Evolutionary conservation across 2,888 invertebrate genomes (phyloP).

Genomic region (Zaprionus obscuricornis): DNA sequence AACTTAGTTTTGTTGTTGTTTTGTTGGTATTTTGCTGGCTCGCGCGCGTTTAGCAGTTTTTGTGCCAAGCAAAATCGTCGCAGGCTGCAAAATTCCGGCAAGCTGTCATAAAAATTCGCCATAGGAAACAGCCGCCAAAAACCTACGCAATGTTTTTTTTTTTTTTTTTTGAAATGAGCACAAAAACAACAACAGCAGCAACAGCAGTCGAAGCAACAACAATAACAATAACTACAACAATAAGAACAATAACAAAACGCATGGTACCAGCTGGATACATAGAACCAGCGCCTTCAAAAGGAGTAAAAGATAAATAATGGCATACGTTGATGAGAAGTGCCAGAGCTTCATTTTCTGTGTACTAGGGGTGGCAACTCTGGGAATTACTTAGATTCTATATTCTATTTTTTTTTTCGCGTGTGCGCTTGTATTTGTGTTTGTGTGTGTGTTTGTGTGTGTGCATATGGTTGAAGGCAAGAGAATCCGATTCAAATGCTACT

Average conservation of each 20-base stretch:
- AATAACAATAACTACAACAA: slow-evolving; percentile 20
- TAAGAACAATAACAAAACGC: slow-evolving; percentile 23
- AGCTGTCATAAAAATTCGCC: slow-evolving; percentile 74
- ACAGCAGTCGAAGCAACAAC: neutral
- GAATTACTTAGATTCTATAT: slow-evolving; percentile 20
- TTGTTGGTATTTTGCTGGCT: slow-evolving; percentile 18
- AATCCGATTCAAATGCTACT: slow-evolving; percentile 7
- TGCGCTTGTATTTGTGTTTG: too few species aligned
- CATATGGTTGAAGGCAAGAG: neutral
- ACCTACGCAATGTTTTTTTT: slow-evolving; percentile 67
- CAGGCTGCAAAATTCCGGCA: slow-evolving; percentile 16
- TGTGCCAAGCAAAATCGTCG: slow-evolving; percentile 8
- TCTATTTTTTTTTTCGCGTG: slow-evolving; percentile 3
- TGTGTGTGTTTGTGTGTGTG: slow-evolving; percentile 12
- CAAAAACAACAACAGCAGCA: slow-evolving; percentile 12
- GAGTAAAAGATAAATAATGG: slow-evolving; percentile 74
- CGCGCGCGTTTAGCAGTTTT: slow-evolving; percentile 9
- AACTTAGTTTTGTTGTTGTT: slow-evolving; percentile 7
- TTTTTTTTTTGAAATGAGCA: slow-evolving; percentile 61
- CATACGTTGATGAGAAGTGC: slow-evolving; percentile 58
- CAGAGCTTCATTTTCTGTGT: slow-evolving; percentile 24
- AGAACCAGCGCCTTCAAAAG: slow-evolving; percentile 34
- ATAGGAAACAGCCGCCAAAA: slow-evolving; percentile 63
- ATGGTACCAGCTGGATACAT: slow-evolving; percentile 31
- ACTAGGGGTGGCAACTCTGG: slow-evolving; percentile 6